phyloP scores from a whole-genome alignment of 1,140 invertebrate genomes.

The Drosophila nigrodunni region DNA sequence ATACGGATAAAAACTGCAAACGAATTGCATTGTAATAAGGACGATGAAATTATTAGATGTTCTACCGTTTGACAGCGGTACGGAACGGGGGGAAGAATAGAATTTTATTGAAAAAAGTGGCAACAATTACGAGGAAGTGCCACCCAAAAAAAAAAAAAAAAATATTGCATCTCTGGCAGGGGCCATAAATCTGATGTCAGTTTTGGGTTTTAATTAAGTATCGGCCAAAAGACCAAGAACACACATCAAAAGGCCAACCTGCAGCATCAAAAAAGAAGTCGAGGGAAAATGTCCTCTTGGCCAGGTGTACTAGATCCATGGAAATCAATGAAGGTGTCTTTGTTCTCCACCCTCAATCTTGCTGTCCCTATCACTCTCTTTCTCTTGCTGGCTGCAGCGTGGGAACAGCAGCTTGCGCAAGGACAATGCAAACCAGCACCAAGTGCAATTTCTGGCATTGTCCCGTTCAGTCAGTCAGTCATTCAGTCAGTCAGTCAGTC shows the following conservation, averaged over 20 bases:
- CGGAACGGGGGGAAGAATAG: constrained; percentile 13
- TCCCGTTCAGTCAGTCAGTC: constrained; percentile 24
- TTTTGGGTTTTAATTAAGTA: constrained; percentile 69
- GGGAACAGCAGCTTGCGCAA: constrained; percentile 77
- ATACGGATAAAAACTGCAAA: constrained; percentile 54
- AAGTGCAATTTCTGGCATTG: constrained; percentile 76
- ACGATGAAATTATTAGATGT: constrained; percentile 69
- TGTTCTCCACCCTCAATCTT: neutral
- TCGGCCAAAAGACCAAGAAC: constrained; percentile 14
- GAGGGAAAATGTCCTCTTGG: constrained; percentile 30
- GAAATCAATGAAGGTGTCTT: constrained; percentile 67
- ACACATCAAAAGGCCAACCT: constrained; percentile 57
- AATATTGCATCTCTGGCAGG: constrained; percentile 8
- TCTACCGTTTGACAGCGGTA: constrained; percentile 67
- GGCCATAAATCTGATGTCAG: constrained; percentile 75
- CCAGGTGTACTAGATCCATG: constrained; percentile 61
- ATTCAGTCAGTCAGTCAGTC: constrained; percentile 29
- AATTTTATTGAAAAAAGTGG: constrained; percentile 22
- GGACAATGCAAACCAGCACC: constrained; percentile 65
- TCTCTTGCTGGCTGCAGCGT: constrained; percentile 45
- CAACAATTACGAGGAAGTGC: constrained; percentile 77
- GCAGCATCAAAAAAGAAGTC: constrained; percentile 43
- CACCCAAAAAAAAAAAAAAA: constrained; percentile 33
- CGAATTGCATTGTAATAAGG: constrained; percentile 46
- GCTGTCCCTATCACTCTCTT: neutral